Evolutionary conservation across 2,113 vertebrate species (phyloP), one percentile per base, ranked within the genome.

Genomic region (Cochlearius cochlearius): DNA sequence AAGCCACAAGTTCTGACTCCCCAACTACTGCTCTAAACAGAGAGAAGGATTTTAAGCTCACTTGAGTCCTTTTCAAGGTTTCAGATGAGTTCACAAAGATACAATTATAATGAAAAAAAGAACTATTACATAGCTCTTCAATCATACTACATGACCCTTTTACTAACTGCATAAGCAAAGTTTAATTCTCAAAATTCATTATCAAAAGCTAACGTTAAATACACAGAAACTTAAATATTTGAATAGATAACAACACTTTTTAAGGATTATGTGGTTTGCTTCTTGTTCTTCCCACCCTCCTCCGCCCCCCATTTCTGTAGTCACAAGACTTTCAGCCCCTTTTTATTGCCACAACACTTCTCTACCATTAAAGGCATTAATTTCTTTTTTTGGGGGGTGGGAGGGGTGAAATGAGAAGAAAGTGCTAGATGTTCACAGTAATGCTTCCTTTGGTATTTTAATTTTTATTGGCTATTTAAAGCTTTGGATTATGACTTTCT

Each of bases 401-500:
- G 4, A 29, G 52, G 7, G 1, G 5, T 86, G n/a, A 94, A 92
- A 77, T 39, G 7, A 66, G 62, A 81, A 88, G 50, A 96, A 93
- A 85, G 47, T 50, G 18, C 30, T 85, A 67, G 15, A 55, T 71
- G 39, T 56, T 88, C 76, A 82, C 10, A 50, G 39, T 38, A 72
- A 69, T 60, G 13, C 6, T 20, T 75, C n/a, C 34, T 89, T 88
- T 64, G 29, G 58, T 78, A 69, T 94, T 95, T 94, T 88, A 91
- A 71, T 83, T 94, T 94, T 85, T 86, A 96, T 88, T 94, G 23
- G 11, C 50, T 55, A n/a, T 63, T 91, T 71, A 90, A 94, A 63
- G 26, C 30, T 59, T 88, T 79, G 53, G 49, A 82, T 86, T 91
- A 91, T 52, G 62, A 66, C 62, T 77, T 88, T 85, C 26, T 85